Base-by-base conservation (phyloP, 2,888 invertebrate species). In the Sialis fuliginosa region DNA sequence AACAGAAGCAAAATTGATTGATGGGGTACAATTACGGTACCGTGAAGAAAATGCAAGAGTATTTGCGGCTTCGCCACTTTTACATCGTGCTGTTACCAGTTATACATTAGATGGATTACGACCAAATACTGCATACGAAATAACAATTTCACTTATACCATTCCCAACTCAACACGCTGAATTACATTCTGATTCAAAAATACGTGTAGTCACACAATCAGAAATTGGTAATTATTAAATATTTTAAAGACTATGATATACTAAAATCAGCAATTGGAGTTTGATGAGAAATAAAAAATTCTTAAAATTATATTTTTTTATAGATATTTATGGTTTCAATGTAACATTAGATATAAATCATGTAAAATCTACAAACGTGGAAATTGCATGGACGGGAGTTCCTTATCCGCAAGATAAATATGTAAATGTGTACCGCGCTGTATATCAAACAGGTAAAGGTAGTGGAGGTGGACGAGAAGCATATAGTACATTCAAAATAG, bases 391-490 rank as follows among this genome's bases (percentile, higher is more conserved):
- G 87, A 76, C 70, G 44, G 91, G 91, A 0, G 80, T 91, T 0
- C 91, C 91, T 0, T 78, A 84, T 54, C 91, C 91, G 0, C 84
- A 88, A 51, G 89, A 90, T 61, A 86, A 90, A 61, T 90, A 82
- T 67, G 86, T 91, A 44, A 84, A 89, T 54, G 87, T 91, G 56
- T 90, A 85, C 66, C 74, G 89, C 47, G 87, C 87, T 1, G 86
- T 88, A 52, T 84, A 83, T 62, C 80, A 82, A 60, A 22, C 4
- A 22, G 22, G 22, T 22, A 22, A 22, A 22, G 22, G 22, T 22
- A 80, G 79, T 56, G 82, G 81, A 58, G 72, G 74, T 8, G 80
- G 78, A 35, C 81, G 81, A 55, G 79, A 85, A 56, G 78, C 79
- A 57, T 79, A 71, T 46, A 81, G 77, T 57, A 77, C 77, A 1